phyloP scores from a whole-genome alignment of 2,797 vertebrate genomes.

The Poecilia wingei region DNA sequence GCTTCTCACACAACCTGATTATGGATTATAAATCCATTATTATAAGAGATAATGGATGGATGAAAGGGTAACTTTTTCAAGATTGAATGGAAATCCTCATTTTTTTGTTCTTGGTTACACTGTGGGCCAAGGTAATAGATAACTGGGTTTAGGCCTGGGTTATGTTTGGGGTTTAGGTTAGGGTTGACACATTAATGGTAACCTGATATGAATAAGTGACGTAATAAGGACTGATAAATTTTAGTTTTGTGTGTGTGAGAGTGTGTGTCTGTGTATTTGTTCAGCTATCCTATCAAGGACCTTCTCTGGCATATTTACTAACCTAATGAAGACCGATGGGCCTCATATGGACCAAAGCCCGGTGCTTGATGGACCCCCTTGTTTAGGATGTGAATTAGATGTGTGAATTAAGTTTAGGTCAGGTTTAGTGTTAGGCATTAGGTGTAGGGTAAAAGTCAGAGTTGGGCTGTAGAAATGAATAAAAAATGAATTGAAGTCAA shows the following conservation, averaged over 20 bases:
- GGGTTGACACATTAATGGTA: no score
- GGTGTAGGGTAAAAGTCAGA: neutral
- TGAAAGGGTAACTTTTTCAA: neutral
- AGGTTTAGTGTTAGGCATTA: neutral
- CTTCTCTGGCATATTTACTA: no score
- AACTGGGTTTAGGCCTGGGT: neutral
- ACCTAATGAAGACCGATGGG: no score
- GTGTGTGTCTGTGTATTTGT: neutral
- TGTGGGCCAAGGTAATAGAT: neutral
- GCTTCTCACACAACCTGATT: no score
- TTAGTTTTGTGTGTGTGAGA: neutral
- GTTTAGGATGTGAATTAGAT: no score
- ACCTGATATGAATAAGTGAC: no score
- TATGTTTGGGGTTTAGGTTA: neutral
- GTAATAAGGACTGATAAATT: no score
- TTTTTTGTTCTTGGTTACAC: neutral
- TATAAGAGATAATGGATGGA: neutral
- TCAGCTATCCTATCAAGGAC: no score
- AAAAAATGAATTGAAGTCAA: constrained; percentile 10
- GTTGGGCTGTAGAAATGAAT: constrained; percentile 6
- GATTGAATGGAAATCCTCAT: neutral
- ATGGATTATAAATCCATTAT: no score
- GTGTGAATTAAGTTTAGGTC: neutral
- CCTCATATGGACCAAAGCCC: no score
- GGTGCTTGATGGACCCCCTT: no score